phyloP scores from a whole-genome alignment of 2,113 vertebrate genomes.

The Arvicanthis niloticus region DNA sequence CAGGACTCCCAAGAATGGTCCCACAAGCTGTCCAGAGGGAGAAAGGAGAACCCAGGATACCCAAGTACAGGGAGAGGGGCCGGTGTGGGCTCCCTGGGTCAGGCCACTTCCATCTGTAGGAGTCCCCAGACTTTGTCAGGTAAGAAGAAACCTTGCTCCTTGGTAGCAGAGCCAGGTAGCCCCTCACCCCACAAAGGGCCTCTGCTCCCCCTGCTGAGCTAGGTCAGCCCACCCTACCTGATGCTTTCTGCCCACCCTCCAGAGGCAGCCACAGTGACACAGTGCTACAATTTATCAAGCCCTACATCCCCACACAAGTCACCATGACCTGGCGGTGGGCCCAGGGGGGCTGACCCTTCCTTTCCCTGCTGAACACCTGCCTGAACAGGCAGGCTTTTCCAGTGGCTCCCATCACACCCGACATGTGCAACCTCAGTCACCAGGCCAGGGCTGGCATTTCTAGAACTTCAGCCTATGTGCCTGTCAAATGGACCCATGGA shows the following conservation, averaged over 20 bases:
- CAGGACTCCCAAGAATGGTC: constrained; percentile 82
- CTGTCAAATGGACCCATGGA: background rate
- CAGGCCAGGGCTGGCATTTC: background rate
- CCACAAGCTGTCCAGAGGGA: constrained; percentile 82
- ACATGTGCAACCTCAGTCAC: background rate
- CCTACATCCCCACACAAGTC: constrained; percentile 44
- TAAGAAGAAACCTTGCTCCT: background rate
- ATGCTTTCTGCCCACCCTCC: background rate
- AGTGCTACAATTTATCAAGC: constrained; percentile 53
- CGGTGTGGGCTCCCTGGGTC: background rate
- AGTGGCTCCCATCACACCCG: background rate
- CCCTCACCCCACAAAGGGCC: background rate
- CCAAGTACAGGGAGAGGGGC: background rate
- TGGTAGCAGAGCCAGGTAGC: background rate
- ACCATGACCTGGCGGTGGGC: constrained; percentile 62
- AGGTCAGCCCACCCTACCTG: background rate
- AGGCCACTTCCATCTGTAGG: background rate
- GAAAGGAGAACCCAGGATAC: background rate
- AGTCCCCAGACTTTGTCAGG: fast-evolving
- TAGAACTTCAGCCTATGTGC: background rate
- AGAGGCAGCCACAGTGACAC: background rate
- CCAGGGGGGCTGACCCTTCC: constrained; percentile 57
- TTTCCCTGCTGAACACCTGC: background rate
- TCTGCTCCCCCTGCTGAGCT: background rate
- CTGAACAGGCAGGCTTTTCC: constrained; percentile 54